These are phyloP conservation scores for Helobdella robusta DNA, from an alignment of 2,888 invertebrate genomes.

Conservation along the genomic window DNA sequence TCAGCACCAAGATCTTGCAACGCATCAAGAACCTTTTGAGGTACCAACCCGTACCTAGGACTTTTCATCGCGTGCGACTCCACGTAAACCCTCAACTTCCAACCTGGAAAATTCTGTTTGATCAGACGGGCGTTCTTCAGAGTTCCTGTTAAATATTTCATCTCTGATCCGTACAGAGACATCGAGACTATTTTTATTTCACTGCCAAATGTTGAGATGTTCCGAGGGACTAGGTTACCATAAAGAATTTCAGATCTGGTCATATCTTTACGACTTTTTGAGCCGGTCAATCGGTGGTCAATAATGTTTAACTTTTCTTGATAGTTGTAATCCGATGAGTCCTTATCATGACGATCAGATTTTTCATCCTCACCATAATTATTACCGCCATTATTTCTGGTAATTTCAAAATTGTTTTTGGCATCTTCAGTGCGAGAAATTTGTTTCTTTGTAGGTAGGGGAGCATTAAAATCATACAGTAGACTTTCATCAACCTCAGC, in stretches of 20 bases:
- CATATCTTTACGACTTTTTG: neutral
- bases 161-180: slow-evolving; percentile 30
- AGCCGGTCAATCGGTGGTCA: neutral
- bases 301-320: neutral
- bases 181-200: slow-evolving; percentile 29
- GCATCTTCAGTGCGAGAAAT: too few species aligned
- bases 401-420: neutral
- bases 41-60: slow-evolving; percentile 28
- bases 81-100: slow-evolving; percentile 34
- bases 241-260: neutral
- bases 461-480: too few species aligned
- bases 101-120: slow-evolving; percentile 33
- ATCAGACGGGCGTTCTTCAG: slow-evolving; percentile 33
- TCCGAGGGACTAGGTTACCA: neutral
- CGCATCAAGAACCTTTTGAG: slow-evolving; percentile 27
- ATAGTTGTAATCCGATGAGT: neutral
- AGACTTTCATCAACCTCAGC: too few species aligned
- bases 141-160: slow-evolving; percentile 32
- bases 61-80: slow-evolving; percentile 23
- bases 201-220: neutral
- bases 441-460: too few species aligned
- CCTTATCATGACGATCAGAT: neutral
- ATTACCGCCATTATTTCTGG: neutral
- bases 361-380: neutral
- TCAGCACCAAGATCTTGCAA: slow-evolving; percentile 30